Percentiles rank a stretch among this genome's conserved stretches.
Evolutionary conservation across 1,140 invertebrate species (phyloP).

Genomic region (Ceratosolen fusciceps): DNA sequence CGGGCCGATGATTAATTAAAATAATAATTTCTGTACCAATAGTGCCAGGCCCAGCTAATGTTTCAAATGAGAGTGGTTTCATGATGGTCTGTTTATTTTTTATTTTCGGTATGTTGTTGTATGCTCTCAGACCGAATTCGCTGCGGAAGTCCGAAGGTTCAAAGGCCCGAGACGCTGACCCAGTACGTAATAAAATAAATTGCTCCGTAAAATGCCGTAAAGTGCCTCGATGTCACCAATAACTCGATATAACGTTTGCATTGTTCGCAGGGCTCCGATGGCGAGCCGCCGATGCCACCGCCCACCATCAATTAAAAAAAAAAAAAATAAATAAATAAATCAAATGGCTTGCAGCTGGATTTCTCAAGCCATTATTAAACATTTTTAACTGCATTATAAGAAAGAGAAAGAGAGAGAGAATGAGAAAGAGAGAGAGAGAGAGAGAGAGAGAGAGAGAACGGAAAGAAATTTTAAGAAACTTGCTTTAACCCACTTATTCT

Average conservation of each 20-base stretch:
- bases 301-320: constrained; percentile 57
- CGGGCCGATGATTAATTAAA: constrained; percentile 12
- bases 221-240: too few relatives aligned
- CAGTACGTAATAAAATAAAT: constrained; percentile 52
- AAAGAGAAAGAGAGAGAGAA: too few relatives aligned
- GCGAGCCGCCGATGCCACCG: constrained; percentile 60
- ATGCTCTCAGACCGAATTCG: constrained; percentile 72
- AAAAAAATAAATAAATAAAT: too few relatives aligned
- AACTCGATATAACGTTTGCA: too few relatives aligned
- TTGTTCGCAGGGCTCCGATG: constrained; percentile 57
- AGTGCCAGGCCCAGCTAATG: constrained; percentile 69
- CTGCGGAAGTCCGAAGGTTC: constrained; percentile 61
- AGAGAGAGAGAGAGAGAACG: too few relatives aligned
- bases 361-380: constrained; percentile 17
- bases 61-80: constrained; percentile 62
- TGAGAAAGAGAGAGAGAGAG: too few relatives aligned
- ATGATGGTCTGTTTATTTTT: constrained; percentile 72
- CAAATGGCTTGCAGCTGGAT: constrained; percentile 38
- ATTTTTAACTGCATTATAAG: constrained; percentile 37
- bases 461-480: constrained; percentile 31
- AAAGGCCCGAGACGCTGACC: constrained; percentile 63
- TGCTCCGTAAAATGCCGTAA: too few relatives aligned
- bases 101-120: constrained; percentile 70
- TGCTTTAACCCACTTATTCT: constrained; percentile 27
- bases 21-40: constrained; percentile 45